phyloP scores from a whole-genome alignment of 2,888 invertebrate genomes.

The Macaria liturata region DNA sequence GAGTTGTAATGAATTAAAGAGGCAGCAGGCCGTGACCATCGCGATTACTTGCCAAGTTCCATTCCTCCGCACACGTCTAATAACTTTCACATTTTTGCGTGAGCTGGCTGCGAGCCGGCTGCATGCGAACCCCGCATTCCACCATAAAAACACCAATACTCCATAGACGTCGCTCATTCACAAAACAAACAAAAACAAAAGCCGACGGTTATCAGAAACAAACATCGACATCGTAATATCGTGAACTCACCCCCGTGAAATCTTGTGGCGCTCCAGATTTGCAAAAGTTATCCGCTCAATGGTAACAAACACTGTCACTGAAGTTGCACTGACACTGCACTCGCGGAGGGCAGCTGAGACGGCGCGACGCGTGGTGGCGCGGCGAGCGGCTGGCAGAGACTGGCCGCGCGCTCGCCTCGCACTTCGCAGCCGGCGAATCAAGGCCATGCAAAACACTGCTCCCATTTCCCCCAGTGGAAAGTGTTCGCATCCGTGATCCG shows the following conservation, averaged over 20 bases:
- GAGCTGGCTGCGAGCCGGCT: conserved; percentile 19
- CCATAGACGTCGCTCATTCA: conserved; percentile 47
- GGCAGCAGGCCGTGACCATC: conserved; percentile 22
- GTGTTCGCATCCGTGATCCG: conserved; percentile 78
- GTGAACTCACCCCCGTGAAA: conserved; percentile 58
- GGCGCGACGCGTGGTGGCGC: conserved; percentile 36
- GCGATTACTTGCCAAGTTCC: conserved; percentile 27
- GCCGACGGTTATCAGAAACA: conserved; percentile 15
- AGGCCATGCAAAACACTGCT: conserved; percentile 77
- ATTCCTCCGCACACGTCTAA: conserved; percentile 39
- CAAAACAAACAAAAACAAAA: conserved; percentile 50
- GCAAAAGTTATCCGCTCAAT: conserved; percentile 56
- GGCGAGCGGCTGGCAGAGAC: conserved; percentile 53
- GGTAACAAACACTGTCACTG: conserved; percentile 49
- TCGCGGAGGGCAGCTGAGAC: conserved; percentile 36
- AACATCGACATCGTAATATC: not conserved
- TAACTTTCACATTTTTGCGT: conserved; percentile 65
- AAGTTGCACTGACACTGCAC: conserved; percentile 55
- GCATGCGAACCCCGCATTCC: conserved; percentile 20
- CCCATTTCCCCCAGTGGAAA: conserved; percentile 78
- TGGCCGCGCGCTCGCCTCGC: conserved; percentile 40
- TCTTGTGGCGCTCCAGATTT: conserved; percentile 72
- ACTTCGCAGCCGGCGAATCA: conserved; percentile 61
- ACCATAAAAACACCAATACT: conserved; percentile 27
- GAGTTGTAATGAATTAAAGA: conserved; percentile 11